phyloP scores from a whole-genome alignment of 2,797 vertebrate genomes.

The Hippopotamyrus pictus region DNA sequence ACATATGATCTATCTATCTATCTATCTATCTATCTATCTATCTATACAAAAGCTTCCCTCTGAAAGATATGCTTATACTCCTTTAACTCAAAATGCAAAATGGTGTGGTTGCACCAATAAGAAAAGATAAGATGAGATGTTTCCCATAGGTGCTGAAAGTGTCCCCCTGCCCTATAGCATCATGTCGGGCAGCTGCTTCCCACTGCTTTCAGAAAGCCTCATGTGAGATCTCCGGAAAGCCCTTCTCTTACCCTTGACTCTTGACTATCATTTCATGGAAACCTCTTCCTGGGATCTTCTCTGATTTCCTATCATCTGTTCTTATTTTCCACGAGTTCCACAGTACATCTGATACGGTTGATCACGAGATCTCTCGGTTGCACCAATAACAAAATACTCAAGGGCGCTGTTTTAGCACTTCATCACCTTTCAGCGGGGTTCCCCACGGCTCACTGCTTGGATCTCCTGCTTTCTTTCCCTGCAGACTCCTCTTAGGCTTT shows the following conservation, averaged over 20 bases:
- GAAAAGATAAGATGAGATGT: background rate
- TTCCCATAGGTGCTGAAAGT: background rate
- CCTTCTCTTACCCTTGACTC: background rate
- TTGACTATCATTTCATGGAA: background rate
- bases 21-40: background rate
- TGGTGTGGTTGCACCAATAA: background rate
- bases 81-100: background rate
- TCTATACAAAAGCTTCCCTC: background rate
- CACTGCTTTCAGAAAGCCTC: background rate
- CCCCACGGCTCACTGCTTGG: background rate
- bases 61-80: background rate
- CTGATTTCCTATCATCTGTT: slow-evolving; percentile 5
- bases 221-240: background rate
- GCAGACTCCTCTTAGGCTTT: background rate
- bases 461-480: background rate
- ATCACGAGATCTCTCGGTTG: background rate
- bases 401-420: background rate
- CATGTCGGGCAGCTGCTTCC: background rate
- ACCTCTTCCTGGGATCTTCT: background rate
- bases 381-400: background rate
- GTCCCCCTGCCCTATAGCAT: background rate
- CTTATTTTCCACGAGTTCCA: background rate
- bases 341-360: background rate
- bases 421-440: background rate
- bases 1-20: background rate